phyloP scores from a whole-genome alignment of 2,113 vertebrate genomes.

The Gulo gulo region DNA sequence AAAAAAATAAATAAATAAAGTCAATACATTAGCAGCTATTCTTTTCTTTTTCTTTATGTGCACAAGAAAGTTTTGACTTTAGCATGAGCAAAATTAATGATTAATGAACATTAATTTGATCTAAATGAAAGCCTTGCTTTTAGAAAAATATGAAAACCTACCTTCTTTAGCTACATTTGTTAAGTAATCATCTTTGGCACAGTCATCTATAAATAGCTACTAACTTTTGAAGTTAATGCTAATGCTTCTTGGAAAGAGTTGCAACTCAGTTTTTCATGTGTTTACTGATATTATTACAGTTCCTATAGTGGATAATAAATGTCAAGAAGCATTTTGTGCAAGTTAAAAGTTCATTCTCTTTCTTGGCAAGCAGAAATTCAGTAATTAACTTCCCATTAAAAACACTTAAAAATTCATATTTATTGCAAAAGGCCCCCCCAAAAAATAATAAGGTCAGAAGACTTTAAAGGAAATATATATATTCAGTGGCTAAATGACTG shows the following conservation, averaged over 20 bases:
- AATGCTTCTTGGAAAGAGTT: not conserved
- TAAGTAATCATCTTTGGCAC: not conserved
- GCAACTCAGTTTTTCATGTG: not conserved
- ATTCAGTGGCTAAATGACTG: not conserved
- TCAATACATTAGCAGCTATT: not conserved
- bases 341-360: not conserved
- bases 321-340: not conserved
- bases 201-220: not conserved
- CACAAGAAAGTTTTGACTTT: not conserved
- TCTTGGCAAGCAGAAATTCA: not conserved
- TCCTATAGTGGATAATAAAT: not conserved
- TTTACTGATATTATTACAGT: not conserved
- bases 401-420: not conserved
- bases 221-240: not conserved
- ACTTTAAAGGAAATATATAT: not conserved
- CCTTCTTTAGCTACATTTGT: not conserved
- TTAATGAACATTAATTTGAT: not conserved
- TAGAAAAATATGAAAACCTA: not conserved
- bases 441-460: not conserved
- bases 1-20: too few species aligned
- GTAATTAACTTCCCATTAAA: not conserved
- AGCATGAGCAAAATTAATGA: not conserved
- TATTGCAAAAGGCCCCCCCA: not conserved
- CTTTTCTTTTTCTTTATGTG: not conserved
- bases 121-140: not conserved